A percentile compares a stretch with the other conserved stretches of the same genome.
Evolutionary conservation across 1,140 invertebrate species (phyloP).

Genomic region (Ceratoteleas bidentatus): DNA sequence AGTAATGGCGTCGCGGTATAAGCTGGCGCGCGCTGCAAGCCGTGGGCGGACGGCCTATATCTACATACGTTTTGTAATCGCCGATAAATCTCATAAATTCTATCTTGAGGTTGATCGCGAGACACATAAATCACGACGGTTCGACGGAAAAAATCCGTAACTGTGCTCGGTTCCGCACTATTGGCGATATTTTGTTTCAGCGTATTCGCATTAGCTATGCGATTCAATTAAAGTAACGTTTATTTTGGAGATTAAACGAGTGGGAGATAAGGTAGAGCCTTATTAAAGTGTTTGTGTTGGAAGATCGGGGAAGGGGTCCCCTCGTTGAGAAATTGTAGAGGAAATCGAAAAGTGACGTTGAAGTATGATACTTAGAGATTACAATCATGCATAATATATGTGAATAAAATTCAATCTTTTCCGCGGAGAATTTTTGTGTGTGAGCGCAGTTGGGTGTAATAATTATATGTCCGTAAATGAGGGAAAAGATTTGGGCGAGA

Average conservation of each 20-base stretch:
- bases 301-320: no score
- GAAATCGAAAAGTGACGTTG: no score
- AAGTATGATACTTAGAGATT: no score
- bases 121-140: constrained; percentile 36
- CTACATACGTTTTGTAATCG: constrained; percentile 51
- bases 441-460: no score
- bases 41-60: constrained; percentile 55
- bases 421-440: no score
- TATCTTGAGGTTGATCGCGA: constrained; percentile 55
- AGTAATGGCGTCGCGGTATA: constrained; percentile 57
- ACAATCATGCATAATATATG: no score
- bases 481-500: no score
- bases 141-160: constrained; percentile 45
- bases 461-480: no score
- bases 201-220: not conserved
- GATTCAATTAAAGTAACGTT: constrained; percentile 2
- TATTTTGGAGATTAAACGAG: not conserved
- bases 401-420: no score
- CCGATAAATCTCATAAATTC: constrained; percentile 58
- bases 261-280: not conserved
- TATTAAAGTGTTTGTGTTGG: no score
- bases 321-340: no score
- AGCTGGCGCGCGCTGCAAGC: constrained; percentile 25
- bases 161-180: constrained; percentile 15
- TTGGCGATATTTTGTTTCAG: constrained; percentile 14